Evolutionary conservation across 2,888 invertebrate species (phyloP).

Genomic region (Leucania comma): DNA sequence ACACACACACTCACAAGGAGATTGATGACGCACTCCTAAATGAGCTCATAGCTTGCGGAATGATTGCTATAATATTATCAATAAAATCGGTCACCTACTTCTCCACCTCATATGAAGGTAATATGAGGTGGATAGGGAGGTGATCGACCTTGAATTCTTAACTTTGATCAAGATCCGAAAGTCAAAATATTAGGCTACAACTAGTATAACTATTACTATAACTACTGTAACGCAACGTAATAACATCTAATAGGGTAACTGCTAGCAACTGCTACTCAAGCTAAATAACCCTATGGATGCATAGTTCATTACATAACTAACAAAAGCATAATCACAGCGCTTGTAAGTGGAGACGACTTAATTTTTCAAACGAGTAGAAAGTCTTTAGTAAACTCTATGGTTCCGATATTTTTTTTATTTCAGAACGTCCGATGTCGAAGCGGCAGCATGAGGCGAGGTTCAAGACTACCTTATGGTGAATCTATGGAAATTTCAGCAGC

Average conservation of each 20-base stretch:
- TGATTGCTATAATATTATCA: too few relatives aligned
- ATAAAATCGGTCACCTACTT: too few relatives aligned
- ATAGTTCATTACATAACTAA: not conserved
- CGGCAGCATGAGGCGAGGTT: slow-evolving; percentile 81
- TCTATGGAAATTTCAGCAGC: slow-evolving; percentile 89
- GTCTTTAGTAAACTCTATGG: not conserved
- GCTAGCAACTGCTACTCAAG: not conserved
- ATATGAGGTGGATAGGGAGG: too few relatives aligned
- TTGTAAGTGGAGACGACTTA: not conserved
- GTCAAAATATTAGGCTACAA: too few relatives aligned
- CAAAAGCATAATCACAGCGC: slow-evolving; percentile 5
- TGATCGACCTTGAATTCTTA: too few relatives aligned
- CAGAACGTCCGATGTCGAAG: slow-evolving; percentile 81
- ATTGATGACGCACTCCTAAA: too few relatives aligned
- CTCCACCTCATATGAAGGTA: too few relatives aligned
- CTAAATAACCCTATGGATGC: not conserved
- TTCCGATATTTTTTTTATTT: slow-evolving; percentile 17
- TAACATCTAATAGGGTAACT: not conserved
- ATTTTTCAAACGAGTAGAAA: not conserved
- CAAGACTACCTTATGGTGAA: slow-evolving; percentile 85
- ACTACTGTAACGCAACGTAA: too few relatives aligned
- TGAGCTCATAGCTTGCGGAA: too few relatives aligned
- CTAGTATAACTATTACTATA: too few relatives aligned
- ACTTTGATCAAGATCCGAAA: too few relatives aligned
- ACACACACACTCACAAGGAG: too few relatives aligned